Evolutionary conservation across 2,113 vertebrate genomes (phyloP).

Genomic region (Sclerurus mexicanus): DNA sequence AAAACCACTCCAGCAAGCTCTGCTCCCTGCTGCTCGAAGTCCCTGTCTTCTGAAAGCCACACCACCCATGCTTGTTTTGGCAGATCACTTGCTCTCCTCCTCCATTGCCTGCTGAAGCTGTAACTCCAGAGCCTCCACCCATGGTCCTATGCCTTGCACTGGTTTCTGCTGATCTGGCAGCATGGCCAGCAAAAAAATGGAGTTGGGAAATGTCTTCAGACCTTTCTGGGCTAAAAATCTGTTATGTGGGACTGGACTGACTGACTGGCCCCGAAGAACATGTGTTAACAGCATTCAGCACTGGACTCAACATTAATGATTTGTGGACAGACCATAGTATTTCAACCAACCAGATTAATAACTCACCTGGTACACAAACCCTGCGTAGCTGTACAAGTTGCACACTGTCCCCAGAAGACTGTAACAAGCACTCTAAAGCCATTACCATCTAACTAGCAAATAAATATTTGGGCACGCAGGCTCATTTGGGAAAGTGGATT

Average conservation of each 20-base stretch:
- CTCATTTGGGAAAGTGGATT: slow-evolving; percentile 1
- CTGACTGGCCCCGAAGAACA: background rate
- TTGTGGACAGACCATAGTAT: background rate
- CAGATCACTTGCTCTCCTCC: background rate
- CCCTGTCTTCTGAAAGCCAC: slow-evolving; percentile 14
- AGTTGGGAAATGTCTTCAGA: background rate
- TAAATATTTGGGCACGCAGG: background rate
- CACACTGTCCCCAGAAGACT: background rate
- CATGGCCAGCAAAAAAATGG: background rate
- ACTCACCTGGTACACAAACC: background rate
- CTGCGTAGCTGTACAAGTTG: background rate
- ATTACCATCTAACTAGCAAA: slow-evolving; percentile 44
- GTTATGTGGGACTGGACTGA: background rate
- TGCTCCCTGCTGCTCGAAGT: background rate
- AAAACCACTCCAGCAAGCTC: slow-evolving; percentile 46
- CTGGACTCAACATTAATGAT: slow-evolving; percentile 12
- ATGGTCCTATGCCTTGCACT: background rate
- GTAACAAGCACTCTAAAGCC: background rate
- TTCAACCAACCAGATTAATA: slow-evolving; percentile 18
- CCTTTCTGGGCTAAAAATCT: background rate
- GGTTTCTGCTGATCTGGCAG: background rate
- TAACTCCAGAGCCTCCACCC: slow-evolving; percentile 2
- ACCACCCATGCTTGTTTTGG: slow-evolving; percentile 37
- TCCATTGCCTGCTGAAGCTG: background rate
- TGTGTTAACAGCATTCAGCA: background rate